Evolutionary conservation across 2,797 vertebrate species (phyloP).

Genomic region (Trachurus trachurus): DNA sequence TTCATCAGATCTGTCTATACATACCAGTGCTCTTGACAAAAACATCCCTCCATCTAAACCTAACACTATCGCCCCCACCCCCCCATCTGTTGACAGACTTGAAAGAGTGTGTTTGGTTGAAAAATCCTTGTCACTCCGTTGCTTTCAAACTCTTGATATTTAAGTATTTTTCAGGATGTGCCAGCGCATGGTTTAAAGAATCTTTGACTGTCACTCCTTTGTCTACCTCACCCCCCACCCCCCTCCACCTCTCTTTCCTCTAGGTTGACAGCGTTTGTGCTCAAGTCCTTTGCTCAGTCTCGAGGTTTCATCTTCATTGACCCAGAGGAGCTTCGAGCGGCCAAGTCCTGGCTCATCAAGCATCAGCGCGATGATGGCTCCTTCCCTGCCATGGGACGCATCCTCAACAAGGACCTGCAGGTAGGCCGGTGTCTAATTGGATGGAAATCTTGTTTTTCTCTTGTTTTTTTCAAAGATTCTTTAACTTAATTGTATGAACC

Average conservation of each 20-base stretch:
- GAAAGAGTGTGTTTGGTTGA: conserved; percentile 48
- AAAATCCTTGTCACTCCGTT: conserved; percentile 49
- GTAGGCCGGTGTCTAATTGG: conserved; percentile 69
- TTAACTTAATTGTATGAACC: background rate
- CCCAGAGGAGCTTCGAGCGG: conserved; percentile 89
- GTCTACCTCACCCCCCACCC: background rate
- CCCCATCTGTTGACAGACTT: conserved; percentile 45
- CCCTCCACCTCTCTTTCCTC: conserved; percentile 29
- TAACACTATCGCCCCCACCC: conserved; percentile 20
- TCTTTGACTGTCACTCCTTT: conserved; percentile 29
- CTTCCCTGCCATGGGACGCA: conserved; percentile 93
- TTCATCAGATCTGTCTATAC: conserved; percentile 53
- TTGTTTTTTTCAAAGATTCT: background rate
- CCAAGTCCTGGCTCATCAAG: conserved; percentile 93
- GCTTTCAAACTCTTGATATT: conserved; percentile 40
- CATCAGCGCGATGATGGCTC: conserved; percentile 93
- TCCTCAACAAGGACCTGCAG: conserved; percentile 97
- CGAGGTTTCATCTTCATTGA: conserved; percentile 95
- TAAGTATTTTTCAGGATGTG: conserved; percentile 56
- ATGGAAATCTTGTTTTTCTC: background rate
- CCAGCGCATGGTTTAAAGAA: conserved; percentile 49
- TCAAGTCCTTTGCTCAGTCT: conserved; percentile 96
- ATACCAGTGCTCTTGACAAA: conserved; percentile 53
- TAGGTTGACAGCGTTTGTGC: conserved; percentile 96
- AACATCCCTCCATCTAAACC: conserved; percentile 46